These are phyloP conservation scores for Thyatira batis DNA, from an alignment of 2,888 invertebrate species.

Conservation along the genomic window DNA sequence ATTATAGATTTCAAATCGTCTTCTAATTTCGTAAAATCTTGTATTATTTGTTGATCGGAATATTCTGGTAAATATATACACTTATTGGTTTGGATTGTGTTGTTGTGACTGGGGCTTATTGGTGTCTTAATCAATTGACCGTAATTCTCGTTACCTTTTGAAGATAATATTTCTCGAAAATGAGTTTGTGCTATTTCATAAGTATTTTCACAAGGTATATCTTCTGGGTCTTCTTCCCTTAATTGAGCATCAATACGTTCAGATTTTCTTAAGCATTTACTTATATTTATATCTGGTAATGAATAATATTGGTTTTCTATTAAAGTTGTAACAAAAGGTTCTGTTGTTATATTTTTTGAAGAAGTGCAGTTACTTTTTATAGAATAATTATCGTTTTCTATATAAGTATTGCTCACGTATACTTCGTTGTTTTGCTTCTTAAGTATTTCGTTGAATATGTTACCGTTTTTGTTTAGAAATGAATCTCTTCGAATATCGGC, in stretches of 20 bases:
- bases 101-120: constrained; percentile 37
- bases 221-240: constrained; percentile 77
- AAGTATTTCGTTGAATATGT: constrained; percentile 57
- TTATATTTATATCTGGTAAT: constrained; percentile 86
- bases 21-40: constrained; percentile 69
- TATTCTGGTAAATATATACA: constrained; percentile 54
- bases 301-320: constrained; percentile 87
- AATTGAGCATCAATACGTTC: constrained; percentile 88
- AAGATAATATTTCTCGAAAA: constrained; percentile 65
- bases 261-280: constrained; percentile 86
- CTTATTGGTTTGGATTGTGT: constrained; percentile 43
- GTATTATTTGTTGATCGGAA: constrained; percentile 59
- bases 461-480: constrained; percentile 61
- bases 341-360: constrained; percentile 73
- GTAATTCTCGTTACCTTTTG: constrained; percentile 62
- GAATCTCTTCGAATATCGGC: constrained; percentile 74
- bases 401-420: constrained; percentile 67
- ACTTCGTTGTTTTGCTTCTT: constrained; percentile 63
- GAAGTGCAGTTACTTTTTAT: constrained; percentile 67
- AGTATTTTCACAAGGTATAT: constrained; percentile 68
- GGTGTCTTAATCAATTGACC: constrained; percentile 69
- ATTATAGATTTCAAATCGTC: constrained; percentile 76
- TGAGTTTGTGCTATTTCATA: constrained; percentile 74
- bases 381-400: constrained; percentile 66
- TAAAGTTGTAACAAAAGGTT: constrained; percentile 77